Evolutionary conservation across 2,888 invertebrate genomes (phyloP).

Genomic region (Tenthredo amoena): DNA sequence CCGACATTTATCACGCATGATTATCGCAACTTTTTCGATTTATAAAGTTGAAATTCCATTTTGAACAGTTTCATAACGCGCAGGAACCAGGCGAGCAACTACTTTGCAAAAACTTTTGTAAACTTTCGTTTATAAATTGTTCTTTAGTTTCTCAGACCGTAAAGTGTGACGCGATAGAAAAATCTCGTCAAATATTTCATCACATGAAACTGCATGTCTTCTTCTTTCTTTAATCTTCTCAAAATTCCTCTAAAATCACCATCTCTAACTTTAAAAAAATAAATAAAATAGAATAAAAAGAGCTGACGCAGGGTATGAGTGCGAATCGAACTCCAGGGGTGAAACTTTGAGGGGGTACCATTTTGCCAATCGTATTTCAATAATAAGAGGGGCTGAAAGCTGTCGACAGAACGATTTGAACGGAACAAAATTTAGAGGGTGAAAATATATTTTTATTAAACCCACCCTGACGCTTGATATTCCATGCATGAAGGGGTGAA

Average conservation of each 20-base stretch:
- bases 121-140: constrained; percentile 12
- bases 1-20: not conserved
- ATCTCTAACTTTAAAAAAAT: too few relatives aligned
- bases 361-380: not conserved
- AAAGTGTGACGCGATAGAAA: not conserved
- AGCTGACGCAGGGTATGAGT: not conserved
- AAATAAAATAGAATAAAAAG: too few relatives aligned
- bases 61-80: not conserved
- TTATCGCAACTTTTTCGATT: constrained; percentile 23
- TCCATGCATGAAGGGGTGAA: not conserved
- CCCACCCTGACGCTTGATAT: constrained; percentile 7
- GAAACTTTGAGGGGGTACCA: not conserved
- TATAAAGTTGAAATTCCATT: constrained; percentile 7
- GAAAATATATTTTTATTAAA: constrained; percentile 32
- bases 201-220: not conserved
- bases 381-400: not conserved
- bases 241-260: too few relatives aligned
- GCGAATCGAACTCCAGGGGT: not conserved
- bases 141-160: not conserved
- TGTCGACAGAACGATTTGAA: not conserved
- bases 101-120: not conserved
- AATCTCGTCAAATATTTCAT: not conserved
- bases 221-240: not conserved
- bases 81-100: not conserved
- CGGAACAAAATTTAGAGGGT: constrained; percentile 20